Percentiles rank a stretch among this genome's conserved stretches.
Evolutionary conservation across 2,113 vertebrate species (phyloP).

Genomic region (Tricholaema leucomelas): DNA sequence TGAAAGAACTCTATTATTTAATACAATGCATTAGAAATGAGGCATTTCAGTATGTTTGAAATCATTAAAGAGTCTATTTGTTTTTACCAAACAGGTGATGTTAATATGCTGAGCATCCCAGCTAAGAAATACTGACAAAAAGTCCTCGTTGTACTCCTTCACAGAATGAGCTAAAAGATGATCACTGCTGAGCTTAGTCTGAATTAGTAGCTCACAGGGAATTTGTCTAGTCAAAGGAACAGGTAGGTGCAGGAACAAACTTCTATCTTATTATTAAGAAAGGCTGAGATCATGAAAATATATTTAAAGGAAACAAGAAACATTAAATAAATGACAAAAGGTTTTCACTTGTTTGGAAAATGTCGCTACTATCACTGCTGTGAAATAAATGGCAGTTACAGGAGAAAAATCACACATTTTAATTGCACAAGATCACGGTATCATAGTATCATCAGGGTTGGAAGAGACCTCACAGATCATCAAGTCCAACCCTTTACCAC

Average conservation of each 20-base stretch:
- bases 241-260: not conserved
- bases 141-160: rapidly evolving
- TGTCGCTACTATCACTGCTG: not conserved
- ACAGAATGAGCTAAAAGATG: not conserved
- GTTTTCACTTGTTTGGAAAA: not conserved
- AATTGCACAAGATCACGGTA: too few species aligned
- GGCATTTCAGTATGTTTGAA: not conserved
- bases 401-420: not conserved
- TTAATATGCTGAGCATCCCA: not conserved
- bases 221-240: not conserved
- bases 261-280: not conserved
- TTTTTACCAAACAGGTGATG: not conserved
- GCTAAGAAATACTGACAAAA: not conserved
- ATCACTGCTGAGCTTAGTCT: not conserved
- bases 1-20: not conserved
- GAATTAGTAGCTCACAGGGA: not conserved
- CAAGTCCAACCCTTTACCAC: too few species aligned
- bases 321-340: not conserved
- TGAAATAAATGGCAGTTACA: not conserved
- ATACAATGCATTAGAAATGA: not conserved
- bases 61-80: not conserved
- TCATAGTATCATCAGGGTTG: too few species aligned
- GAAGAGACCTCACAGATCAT: too few species aligned
- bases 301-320: not conserved
- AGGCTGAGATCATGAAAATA: not conserved